These are phyloP conservation scores for Synodontis membranacea DNA, from an alignment of 2,113 vertebrate species.

Conservation along the genomic window DNA sequence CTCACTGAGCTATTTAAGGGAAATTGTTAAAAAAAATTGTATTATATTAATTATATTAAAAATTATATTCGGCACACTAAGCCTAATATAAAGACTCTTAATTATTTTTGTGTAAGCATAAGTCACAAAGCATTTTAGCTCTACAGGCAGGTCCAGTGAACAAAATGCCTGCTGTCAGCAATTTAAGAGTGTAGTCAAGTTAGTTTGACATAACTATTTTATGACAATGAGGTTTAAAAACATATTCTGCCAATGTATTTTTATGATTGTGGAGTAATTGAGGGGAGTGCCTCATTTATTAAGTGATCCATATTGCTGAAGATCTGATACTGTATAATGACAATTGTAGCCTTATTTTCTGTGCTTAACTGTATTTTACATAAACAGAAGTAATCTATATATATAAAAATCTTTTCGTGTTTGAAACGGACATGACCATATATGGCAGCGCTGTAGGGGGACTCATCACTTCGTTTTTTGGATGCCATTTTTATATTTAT, in stretches of 20 bases:
- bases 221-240: slow-evolving; percentile 2
- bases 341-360: not conserved
- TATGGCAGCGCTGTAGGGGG: too few species aligned
- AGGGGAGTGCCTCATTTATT: not conserved
- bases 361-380: not conserved
- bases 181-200: not conserved
- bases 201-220: not conserved
- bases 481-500: too few species aligned
- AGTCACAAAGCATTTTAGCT: not conserved
- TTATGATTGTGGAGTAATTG: not conserved
- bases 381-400: not conserved
- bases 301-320: not conserved
- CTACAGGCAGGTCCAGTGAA: not conserved
- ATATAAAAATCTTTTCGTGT: too few species aligned
- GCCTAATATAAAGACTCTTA: not conserved
- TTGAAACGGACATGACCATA: too few species aligned
- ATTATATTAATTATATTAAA: too few species aligned
- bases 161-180: not conserved
- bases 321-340: not conserved
- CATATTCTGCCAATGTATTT: not conserved
- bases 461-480: too few species aligned
- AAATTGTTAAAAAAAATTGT: too few species aligned
- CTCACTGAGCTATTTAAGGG: not conserved
- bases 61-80: too few species aligned
- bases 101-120: not conserved